Base-by-base conservation (phyloP, 2,888 invertebrate species). In the Peribatodes rhomboidaria region DNA sequence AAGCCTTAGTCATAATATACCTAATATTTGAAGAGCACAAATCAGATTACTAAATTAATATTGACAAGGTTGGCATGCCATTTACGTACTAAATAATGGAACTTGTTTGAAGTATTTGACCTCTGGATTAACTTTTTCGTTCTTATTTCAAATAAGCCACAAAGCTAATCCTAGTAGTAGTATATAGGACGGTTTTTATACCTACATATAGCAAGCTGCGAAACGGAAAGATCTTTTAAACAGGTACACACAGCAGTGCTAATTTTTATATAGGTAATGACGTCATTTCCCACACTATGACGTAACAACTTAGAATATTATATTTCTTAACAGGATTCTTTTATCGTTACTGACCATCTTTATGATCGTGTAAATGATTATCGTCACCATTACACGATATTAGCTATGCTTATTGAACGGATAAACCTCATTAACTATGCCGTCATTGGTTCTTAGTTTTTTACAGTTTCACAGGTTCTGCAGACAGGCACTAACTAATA, bases 371-470 rank as follows among this genome's bases (percentile, higher is more conserved):
- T 33, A 16, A 16, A 49, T 49, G 8, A 16, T 49, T 11, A 49
- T 49, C 33, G 18, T 50, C 50, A n/a, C 35, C 35, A 20, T 11
- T 50, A 35, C 33, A 50, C 13, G 35, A 50, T 50, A 20, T 35
- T 18, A 35, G 18, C 11, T 46, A 31, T 31, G 31, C 31, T n/a
- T 39, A 46, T n/a, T 33, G n/a, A 46, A 46, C 22, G 35, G 35
- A 46, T 46, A 56, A 56, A 46, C n/a, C 20, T 56, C 18, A 14
- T 44, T 44, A 18, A n/a, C 14, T 20, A 47, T 47, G 22, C 0
- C 56, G 35, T 37, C 37, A 47, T 22, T 37, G 14, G 56, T 31
- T 49, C 47, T 39, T 57, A 49, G 14, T 46, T 31, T 49, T 39
- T 39, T 57, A 49, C 22, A n/a, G 18, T n/a, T 35, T 14, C 14